phyloP scores from a whole-genome alignment of 2,113 vertebrate genomes.

The Oryzias celebensis region DNA sequence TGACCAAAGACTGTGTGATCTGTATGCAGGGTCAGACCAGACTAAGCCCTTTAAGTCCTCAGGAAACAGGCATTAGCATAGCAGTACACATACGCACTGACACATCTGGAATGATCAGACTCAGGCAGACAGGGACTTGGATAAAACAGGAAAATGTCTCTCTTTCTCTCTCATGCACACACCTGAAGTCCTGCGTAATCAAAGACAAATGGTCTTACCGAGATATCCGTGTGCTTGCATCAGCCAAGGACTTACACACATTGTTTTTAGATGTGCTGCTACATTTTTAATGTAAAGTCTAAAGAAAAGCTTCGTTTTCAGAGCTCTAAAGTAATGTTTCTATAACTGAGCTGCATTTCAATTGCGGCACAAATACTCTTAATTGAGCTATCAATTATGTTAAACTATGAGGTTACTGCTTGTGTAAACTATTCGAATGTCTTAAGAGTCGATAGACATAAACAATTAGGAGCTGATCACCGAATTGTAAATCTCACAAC shows the following conservation, averaged over 20 bases:
- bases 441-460: neutral
- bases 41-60: constrained; percentile 77
- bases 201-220: constrained; percentile 60
- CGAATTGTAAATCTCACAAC: constrained; percentile 3
- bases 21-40: constrained; percentile 77
- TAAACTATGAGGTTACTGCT: neutral
- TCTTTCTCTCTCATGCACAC: constrained; percentile 33
- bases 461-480: constrained; percentile 2
- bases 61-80: constrained; percentile 77
- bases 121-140: constrained; percentile 60
- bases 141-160: constrained; percentile 58
- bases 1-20: constrained; percentile 76
- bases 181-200: constrained; percentile 50
- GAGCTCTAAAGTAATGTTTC: neutral
- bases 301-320: constrained; percentile 17
- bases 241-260: constrained; percentile 50
- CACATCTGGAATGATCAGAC: constrained; percentile 67
- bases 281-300: constrained; percentile 47
- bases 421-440: neutral
- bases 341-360: neutral
- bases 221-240: constrained; percentile 63
- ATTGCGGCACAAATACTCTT: neutral
- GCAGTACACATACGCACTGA: constrained; percentile 52
- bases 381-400: neutral
- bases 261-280: constrained; percentile 41